A percentile compares a stretch with the other conserved stretches of the same genome.
Evolutionary conservation across 2,888 invertebrate genomes (phyloP).

Genomic region (Cyaniris semiargus): DNA sequence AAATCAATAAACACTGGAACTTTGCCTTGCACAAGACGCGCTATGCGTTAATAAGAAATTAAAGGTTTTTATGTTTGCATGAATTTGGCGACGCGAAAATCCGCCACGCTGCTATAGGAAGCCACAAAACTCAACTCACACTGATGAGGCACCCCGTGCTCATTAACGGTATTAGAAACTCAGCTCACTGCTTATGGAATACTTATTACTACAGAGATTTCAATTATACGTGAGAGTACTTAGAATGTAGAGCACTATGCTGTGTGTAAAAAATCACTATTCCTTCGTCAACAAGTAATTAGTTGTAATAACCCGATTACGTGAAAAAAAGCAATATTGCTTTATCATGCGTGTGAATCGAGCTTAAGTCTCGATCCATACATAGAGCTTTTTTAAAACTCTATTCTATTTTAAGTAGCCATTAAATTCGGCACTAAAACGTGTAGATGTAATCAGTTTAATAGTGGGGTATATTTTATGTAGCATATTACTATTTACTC

Average conservation of each 20-base stretch:
- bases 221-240: neutral
- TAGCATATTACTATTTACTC: constrained; percentile 9
- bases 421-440: constrained; percentile 16
- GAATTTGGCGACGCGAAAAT: neutral
- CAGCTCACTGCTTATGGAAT: neutral
- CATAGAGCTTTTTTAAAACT: neutral
- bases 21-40: too few relatives aligned
- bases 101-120: neutral
- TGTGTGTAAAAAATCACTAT: too few relatives aligned
- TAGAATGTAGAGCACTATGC: neutral
- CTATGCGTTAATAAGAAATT: neutral
- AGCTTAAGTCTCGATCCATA: neutral
- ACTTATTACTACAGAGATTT: neutral
- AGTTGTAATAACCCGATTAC: too few relatives aligned
- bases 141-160: neutral
- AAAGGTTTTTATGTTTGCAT: neutral
- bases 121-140: neutral
- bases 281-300: too few relatives aligned
- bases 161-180: neutral
- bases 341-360: too few relatives aligned
- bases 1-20: too few relatives aligned
- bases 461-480: constrained; percentile 10
- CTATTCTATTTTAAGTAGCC: neutral
- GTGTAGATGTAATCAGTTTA: constrained; percentile 1
- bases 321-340: too few relatives aligned